These are phyloP conservation scores for Cirrhinus mrigala DNA, from an alignment of 2,797 vertebrate species.

Conservation along the genomic window DNA sequence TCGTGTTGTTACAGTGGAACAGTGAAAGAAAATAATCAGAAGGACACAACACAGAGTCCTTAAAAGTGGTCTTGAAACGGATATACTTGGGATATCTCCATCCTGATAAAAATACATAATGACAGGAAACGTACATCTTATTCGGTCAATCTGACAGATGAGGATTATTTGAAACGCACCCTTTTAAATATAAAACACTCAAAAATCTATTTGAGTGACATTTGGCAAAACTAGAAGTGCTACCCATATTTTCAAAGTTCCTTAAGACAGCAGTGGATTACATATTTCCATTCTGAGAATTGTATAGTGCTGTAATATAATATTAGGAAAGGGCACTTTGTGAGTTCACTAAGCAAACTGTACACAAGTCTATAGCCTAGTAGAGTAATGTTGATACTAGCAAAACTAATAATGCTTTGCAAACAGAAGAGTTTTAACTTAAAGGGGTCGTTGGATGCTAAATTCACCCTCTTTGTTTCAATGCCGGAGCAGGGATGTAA, in stretches of 20 bases:
- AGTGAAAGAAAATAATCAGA: neutral
- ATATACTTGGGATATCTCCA: neutral
- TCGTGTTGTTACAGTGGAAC: no score
- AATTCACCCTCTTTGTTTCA: no score
- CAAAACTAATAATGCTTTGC: slow-evolving; percentile 4
- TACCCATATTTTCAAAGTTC: neutral
- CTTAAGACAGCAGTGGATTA: neutral
- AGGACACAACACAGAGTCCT: neutral
- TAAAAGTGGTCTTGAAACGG: neutral
- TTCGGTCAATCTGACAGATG: no score
- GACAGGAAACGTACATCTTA: no score
- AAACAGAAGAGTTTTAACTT: neutral
- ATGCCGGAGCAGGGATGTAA: no score
- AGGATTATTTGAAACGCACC: neutral
- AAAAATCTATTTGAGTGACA: neutral
- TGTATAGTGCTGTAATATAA: neutral
- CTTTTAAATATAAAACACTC: neutral
- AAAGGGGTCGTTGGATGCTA: no score
- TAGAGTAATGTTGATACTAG: slow-evolving; percentile 4
- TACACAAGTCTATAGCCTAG: neutral
- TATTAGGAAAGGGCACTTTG: neutral
- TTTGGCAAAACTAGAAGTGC: neutral
- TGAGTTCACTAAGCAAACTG: neutral
- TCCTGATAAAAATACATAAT: neutral
- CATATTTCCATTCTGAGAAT: neutral